Evolutionary conservation across 2,797 vertebrate species (phyloP).

Genomic region (Microctenopoma steveboyesi): DNA sequence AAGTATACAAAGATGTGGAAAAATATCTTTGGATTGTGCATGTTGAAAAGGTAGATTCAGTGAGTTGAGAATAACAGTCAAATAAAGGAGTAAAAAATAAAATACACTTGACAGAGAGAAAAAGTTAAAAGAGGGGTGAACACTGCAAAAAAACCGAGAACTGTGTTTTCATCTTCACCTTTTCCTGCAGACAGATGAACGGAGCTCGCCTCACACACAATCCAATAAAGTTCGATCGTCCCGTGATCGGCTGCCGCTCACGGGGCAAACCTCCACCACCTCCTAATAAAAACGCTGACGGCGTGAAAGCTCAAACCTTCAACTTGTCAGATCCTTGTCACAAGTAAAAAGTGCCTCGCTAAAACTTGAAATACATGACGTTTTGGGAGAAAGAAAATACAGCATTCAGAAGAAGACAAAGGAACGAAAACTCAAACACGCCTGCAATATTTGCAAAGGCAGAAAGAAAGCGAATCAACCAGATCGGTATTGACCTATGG

Average conservation of each 20-base stretch:
- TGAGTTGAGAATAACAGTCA: slow-evolving; percentile 67
- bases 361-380: slow-evolving; percentile 68
- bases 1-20: slow-evolving; percentile 81
- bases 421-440: slow-evolving; percentile 53
- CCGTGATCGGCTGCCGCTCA: slow-evolving; percentile 2
- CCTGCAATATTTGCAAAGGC: slow-evolving; percentile 65
- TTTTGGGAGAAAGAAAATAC: slow-evolving; percentile 51
- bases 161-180: slow-evolving; percentile 14
- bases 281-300: slow-evolving; percentile 32
- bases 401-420: slow-evolving; percentile 63
- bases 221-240: neutral
- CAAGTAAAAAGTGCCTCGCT: slow-evolving; percentile 80
- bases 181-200: slow-evolving; percentile 28
- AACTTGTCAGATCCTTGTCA: slow-evolving; percentile 51
- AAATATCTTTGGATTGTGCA: slow-evolving; percentile 88
- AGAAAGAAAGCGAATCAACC: slow-evolving; percentile 58
- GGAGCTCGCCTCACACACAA: neutral
- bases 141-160: slow-evolving; percentile 30
- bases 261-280: slow-evolving; percentile 10
- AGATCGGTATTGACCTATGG: slow-evolving; percentile 79
- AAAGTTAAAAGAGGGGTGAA: neutral
- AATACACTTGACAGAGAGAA: slow-evolving; percentile 37
- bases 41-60: slow-evolving; percentile 82
- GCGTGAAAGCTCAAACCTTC: slow-evolving; percentile 49
- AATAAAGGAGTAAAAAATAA: slow-evolving; percentile 44